Evolutionary conservation across 2,888 invertebrate species (phyloP), one percentile per base, ranked within the genome.

Genomic region (Melanophora roralis): DNA sequence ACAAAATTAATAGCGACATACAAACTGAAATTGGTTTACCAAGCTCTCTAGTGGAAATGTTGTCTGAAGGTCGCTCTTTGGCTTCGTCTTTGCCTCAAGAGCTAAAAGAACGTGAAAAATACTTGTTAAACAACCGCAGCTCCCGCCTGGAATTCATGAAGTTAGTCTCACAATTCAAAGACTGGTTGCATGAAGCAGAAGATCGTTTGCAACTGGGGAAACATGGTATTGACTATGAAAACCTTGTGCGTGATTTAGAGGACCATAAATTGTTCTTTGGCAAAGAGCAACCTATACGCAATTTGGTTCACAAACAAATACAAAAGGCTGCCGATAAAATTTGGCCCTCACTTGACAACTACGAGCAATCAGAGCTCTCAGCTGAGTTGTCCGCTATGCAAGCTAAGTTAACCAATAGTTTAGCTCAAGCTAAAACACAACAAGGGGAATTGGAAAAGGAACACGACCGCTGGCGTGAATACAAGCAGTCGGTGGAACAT

Each of bases 251-350:
- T 7, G 96, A 97, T 86, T 91, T 98, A 23, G 95, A 96, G 86
- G 96, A 97, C 85, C 97, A 97, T 86, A 96, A 96, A 90, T 92
- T 93, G 43, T 96, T 95, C 92, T 96, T 96, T 88, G 93, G 94
- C 80, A 94, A 94, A 47, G 96, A 96, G 85, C 91, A 93, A 0
- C 92, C 93, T 21, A 94, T 96, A 87, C 93, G 94, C 76, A 95
- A 95, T 85, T 91, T 96, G 82, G 94, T 96, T 5, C 94, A 95
- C 1, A 95, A 95, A 82, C 93, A 94, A 76, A 95, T 96, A 87
- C 95, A 96, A 85, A 94, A 95, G 78, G 93, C 95, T 1, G 95
- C 96, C 0, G 96, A 97, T 85, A 95, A 95, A 85, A 96, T 97
- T 72, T 96, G 96, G 95, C 95, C 96, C 0, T 96, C 97, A 0